These are phyloP conservation scores for Melipona beecheii DNA, from an alignment of 2,888 invertebrate genomes.

Conservation along the genomic window DNA sequence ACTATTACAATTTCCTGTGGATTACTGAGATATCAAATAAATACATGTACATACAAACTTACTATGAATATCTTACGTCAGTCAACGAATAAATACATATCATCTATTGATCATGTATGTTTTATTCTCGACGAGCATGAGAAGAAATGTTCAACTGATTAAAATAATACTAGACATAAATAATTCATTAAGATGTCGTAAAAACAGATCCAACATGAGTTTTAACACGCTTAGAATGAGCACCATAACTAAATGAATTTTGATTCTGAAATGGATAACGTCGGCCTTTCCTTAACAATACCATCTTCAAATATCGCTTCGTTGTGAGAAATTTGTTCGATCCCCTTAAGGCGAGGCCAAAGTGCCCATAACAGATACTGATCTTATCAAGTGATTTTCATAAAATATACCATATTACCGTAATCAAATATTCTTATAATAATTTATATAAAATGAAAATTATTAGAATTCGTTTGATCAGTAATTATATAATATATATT, in stretches of 20 bases:
- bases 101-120: conserved; percentile 41
- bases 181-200: conserved; percentile 38
- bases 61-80: conserved; percentile 60
- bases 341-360: conserved; percentile 82
- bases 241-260: conserved; percentile 44
- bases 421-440: conserved; percentile 37
- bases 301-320: conserved; percentile 41
- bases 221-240: conserved; percentile 36
- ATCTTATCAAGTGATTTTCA: conserved; percentile 45
- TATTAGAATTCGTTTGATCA: conserved; percentile 60
- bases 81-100: conserved; percentile 59
- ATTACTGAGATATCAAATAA: conserved; percentile 51
- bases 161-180: conserved; percentile 41
- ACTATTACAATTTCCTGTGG: conserved; percentile 68
- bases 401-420: conserved; percentile 24
- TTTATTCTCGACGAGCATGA: conserved; percentile 42
- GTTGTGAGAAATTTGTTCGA: conserved; percentile 54
- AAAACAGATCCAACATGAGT: conserved; percentile 1
- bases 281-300: conserved; percentile 82
- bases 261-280: conserved; percentile 79
- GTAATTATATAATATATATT: conserved; percentile 70
- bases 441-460: conserved; percentile 44
- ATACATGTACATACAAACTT: conserved; percentile 59
- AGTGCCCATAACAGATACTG: conserved; percentile 79
- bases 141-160: conserved; percentile 26